Percentiles rank a stretch among this genome's conserved stretches.
Evolutionary conservation across 2,888 invertebrate species (phyloP).

Genomic region (Hirtodrosophila histrioides): DNA sequence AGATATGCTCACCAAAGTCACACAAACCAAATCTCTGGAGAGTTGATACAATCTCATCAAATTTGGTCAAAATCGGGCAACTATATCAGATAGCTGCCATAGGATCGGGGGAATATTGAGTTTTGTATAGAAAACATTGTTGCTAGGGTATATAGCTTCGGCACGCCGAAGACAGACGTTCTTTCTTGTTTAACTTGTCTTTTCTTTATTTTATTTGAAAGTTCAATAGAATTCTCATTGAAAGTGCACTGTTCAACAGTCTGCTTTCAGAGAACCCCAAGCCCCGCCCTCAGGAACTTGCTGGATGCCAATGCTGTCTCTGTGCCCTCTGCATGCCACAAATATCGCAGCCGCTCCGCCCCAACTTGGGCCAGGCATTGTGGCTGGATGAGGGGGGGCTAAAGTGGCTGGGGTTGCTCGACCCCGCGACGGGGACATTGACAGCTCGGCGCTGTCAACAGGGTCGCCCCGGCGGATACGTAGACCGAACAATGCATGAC

Average conservation of each 20-base stretch:
- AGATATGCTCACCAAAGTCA: no score
- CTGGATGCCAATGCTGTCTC: constrained; percentile 50
- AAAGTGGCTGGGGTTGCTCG: constrained; percentile 33
- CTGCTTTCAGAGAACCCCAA: constrained; percentile 7
- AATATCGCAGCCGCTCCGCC: constrained; percentile 26
- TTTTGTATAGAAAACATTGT: no score
- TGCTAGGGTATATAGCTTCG: no score
- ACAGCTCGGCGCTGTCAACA: constrained; percentile 61
- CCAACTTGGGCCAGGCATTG: background rate
- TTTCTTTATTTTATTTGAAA: no score
- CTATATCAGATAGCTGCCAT: no score
- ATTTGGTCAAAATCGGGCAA: no score
- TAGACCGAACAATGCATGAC: constrained; percentile 83
- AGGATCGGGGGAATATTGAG: no score
- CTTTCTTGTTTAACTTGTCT: no score
- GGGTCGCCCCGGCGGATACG: constrained; percentile 44
- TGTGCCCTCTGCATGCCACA: constrained; percentile 48
- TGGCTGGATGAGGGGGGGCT: constrained; percentile 5
- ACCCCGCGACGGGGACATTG: constrained; percentile 43
- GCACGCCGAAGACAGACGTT: no score
- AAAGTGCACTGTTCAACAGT: constrained; percentile 14
- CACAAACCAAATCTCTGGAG: no score
- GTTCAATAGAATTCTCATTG: no score
- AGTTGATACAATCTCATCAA: no score
- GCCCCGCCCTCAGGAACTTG: constrained; percentile 28